phyloP scores from a whole-genome alignment of 2,113 vertebrate genomes.

The Scomber scombrus region DNA sequence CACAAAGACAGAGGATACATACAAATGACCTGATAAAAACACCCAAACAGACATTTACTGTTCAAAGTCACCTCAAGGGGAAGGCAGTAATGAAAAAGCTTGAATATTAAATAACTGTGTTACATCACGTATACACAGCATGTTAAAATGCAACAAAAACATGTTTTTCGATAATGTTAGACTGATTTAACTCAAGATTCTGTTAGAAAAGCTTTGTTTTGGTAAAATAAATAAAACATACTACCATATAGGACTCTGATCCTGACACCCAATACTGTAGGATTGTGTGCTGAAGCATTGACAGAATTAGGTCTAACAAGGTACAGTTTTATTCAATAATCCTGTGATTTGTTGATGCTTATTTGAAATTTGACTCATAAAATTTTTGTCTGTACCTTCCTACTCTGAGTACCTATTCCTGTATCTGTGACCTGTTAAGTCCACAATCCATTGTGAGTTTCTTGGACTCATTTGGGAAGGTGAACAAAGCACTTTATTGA shows the following conservation, averaged over 20 bases:
- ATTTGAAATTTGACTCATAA: background rate
- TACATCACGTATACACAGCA: background rate
- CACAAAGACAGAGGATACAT: conserved; percentile 40
- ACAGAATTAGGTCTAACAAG: background rate
- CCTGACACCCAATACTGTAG: background rate
- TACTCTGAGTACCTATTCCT: background rate
- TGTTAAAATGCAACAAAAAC: background rate
- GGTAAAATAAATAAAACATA: background rate
- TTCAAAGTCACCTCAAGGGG: conserved; percentile 53
- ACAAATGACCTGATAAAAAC: conserved; percentile 55
- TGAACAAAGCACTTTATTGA: conserved; percentile 38
- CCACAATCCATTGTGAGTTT: background rate
- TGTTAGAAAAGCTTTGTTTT: background rate
- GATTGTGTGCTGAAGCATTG: background rate
- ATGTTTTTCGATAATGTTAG: background rate
- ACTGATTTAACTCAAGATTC: background rate
- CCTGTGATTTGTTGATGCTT: background rate
- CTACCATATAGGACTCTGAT: background rate
- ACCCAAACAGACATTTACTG: conserved; percentile 18
- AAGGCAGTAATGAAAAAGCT: conserved; percentile 17
- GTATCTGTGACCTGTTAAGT: conserved; percentile 72
- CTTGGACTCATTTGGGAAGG: conserved; percentile 12
- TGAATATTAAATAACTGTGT: conserved; percentile 29
- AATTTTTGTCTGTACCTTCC: too few relatives aligned
- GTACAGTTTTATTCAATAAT: background rate